phyloP scores from a whole-genome alignment of 2,113 vertebrate species.

The Microtus richardsoni region DNA sequence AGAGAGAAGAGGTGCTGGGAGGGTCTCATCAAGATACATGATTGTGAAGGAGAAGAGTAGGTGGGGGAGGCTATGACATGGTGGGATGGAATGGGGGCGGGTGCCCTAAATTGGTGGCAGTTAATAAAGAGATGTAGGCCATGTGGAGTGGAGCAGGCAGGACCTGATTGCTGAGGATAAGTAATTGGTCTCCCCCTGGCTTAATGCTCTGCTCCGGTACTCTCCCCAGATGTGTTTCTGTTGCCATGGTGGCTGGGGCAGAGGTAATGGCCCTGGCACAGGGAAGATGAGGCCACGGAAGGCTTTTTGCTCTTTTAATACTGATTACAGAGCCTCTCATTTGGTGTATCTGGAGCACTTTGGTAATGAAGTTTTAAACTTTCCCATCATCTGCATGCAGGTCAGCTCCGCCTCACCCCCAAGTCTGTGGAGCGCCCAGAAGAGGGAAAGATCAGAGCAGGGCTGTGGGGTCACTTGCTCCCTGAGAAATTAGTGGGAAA shows the following conservation, averaged over 20 bases:
- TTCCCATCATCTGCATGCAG: slow-evolving; percentile 53
- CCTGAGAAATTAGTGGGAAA: not conserved
- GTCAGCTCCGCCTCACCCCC: not conserved
- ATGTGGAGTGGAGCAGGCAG: slow-evolving; percentile 23
- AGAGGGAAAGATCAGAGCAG: not conserved
- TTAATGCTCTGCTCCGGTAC: not conserved
- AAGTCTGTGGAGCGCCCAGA: not conserved
- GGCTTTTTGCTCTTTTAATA: slow-evolving; percentile 70
- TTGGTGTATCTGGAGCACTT: slow-evolving; percentile 54
- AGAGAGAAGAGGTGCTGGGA: not conserved
- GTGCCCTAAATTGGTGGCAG: not conserved
- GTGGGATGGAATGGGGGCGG: not conserved
- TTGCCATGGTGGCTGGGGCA: slow-evolving; percentile 76
- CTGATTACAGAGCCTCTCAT: slow-evolving; percentile 56
- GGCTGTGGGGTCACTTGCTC: not conserved
- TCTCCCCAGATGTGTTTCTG: slow-evolving; percentile 58
- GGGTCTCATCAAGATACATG: not conserved
- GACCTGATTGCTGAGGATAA: slow-evolving; percentile 29
- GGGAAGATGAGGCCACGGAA: slow-evolving; percentile 50
- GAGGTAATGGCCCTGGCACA: slow-evolving; percentile 46
- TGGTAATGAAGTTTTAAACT: slow-evolving; percentile 69
- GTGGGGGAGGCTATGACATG: not conserved
- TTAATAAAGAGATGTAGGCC: slow-evolving; percentile 10
- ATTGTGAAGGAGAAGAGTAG: not conserved
- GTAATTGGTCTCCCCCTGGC: slow-evolving; percentile 59